Evolutionary conservation across 2,888 invertebrate genomes (phyloP), one percentile per base, ranked within the genome.

Genomic region (Cremastinae sp.): DNA sequence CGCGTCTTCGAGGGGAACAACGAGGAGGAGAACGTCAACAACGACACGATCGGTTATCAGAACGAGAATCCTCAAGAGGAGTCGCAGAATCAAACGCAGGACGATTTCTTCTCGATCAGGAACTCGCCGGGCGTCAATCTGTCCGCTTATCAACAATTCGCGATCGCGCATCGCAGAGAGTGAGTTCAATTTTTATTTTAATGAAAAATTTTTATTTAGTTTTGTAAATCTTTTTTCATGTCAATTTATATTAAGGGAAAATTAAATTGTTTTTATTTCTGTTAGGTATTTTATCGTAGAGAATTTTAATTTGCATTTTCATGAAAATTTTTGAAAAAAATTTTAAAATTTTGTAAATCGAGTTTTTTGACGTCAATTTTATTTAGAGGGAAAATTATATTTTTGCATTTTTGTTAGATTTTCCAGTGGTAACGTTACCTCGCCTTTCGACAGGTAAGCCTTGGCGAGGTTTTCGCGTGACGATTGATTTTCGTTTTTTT

Each of bases 381-480:
- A 35, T 10, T 37, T 16, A 0, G 18, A 22, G 7, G 2, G 12
- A 22, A 18, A 22, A 28, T 22, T 55, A 1, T 16, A 55, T 43
- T 61, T 59, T 79, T 81, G 81, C 83, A 83, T 83, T 78, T 84
- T 58, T 77, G 2, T 58, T 61, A 58, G n/a, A 77, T 88, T 88
- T 74, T 56, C 0, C 86, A 89, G 89, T 79, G 85, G 83, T 82
- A 88, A 88, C 81, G 75, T 83, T 78, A 84, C 84, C 55, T 83
- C 88, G 73, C 82, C 78, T 79, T 82, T 86, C 82, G 84, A 83
- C 83, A 89, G 89, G 89, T 89, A 87, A 88, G 88, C 79, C 78
- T 74, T 64, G 72, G 53, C 70, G 75, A 73, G 69, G 75, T 78
- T 81, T 79, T 62, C 18, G 66, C 55, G 72, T 77, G 71, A 45